These are phyloP conservation scores for Cephalopterus ornatus DNA, from an alignment of 2,113 vertebrate genomes.

Conservation along the genomic window DNA sequence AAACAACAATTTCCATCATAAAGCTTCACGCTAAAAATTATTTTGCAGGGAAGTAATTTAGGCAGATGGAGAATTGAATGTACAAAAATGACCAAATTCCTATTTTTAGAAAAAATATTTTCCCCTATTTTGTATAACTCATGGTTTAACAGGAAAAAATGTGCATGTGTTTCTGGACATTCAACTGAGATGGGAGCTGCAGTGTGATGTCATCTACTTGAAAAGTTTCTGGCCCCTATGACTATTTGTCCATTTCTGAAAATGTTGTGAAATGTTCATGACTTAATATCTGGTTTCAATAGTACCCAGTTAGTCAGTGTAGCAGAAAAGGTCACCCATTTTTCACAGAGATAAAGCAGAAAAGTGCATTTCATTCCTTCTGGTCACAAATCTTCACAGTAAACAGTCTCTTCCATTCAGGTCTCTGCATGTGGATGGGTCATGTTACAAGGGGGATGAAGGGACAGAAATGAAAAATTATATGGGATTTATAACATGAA, in stretches of 20 bases:
- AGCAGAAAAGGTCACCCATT: neutral
- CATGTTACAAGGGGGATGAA: neutral
- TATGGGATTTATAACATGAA: neutral
- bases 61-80: neutral
- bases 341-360: neutral
- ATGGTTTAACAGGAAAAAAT: neutral
- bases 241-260: neutral
- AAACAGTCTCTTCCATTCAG: neutral
- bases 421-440: neutral
- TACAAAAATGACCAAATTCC: neutral
- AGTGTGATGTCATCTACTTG: neutral
- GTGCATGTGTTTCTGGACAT: neutral
- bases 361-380: neutral
- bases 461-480: neutral
- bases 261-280: neutral
- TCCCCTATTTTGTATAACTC: neutral
- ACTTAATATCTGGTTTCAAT: neutral
- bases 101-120: neutral
- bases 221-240: neutral
- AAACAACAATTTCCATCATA: neutral
- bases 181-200: neutral
- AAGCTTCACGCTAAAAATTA: neutral
- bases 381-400: neutral
- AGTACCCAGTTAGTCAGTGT: neutral
- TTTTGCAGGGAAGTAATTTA: neutral